Evolutionary conservation across 2,797 vertebrate species (phyloP), one percentile per base, ranked within the genome.

Genomic region (Neosalanx taihuensis): DNA sequence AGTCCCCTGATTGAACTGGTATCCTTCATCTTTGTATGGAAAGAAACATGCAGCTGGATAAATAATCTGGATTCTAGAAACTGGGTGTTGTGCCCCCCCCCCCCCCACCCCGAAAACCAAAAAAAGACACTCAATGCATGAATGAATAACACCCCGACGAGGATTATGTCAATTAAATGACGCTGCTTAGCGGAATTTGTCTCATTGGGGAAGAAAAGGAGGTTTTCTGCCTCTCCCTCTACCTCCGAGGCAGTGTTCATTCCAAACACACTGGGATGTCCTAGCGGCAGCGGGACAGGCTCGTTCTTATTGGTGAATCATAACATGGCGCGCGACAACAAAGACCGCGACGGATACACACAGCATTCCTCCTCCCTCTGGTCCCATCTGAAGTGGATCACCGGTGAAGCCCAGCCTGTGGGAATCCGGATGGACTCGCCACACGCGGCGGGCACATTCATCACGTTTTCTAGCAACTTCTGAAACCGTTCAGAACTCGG

Each of bases 121-220:
- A 41, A 41, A 41, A 12, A 35, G 4, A 41, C 37, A 41, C 26
- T 51, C 20, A 5, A 80, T 74, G 64, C 33, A 20, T 57, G 51
- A 71, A 79, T 81, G 74, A 60, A 79, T 75, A 64, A 30, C 46
- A 73, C 79, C 77, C 66, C 76, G 76, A 75, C 58, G 70, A 64
- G 76, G 77, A 82, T 83, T 74, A 81, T 71, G 58, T 23, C 30
- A 61, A 74, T 66, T 78, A 76, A 73, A 81, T 83, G 69, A 71
- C 64, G 6, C 67, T 59, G 66, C n/a, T 82, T 72, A 77, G 62
- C 29, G 57, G 35, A 49, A 29, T 67, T 76, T 41, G 76, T 72
- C 71, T 76, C 6, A 70, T 64, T 46, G 59, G 56, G 3, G 41
- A 13, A 46, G 3, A 53, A 26, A 1, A 59, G 29, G 20, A 12